phyloP scores from a whole-genome alignment of 2,797 vertebrate species.

The Dendrocincla tyrannina region DNA sequence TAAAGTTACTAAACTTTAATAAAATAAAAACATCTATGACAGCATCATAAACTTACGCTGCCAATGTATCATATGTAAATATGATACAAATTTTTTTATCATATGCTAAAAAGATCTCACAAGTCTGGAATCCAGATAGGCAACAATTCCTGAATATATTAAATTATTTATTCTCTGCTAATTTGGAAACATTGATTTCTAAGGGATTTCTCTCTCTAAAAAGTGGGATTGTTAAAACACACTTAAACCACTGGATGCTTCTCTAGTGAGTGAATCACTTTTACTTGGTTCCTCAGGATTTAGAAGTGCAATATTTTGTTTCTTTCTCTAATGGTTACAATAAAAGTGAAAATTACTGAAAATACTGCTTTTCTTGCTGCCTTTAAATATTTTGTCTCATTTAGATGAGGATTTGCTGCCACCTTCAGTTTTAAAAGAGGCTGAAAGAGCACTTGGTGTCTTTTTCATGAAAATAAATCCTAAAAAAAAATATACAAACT shows the following conservation, averaged over 20 bases:
- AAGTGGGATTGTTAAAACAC: neutral
- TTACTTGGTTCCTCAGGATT: neutral
- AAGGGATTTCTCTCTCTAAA: neutral
- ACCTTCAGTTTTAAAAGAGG: slow-evolving; percentile 39
- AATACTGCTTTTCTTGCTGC: neutral
- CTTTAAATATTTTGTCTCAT: neutral
- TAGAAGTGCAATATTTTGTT: neutral
- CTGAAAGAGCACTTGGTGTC: neutral
- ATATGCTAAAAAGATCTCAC: neutral
- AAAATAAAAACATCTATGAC: neutral
- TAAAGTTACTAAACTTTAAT: neutral
- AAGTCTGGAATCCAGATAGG: neutral
- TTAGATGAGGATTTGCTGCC: slow-evolving; percentile 35
- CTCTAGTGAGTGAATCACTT: neutral
- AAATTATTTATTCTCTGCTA: neutral
- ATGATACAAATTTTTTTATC: neutral
- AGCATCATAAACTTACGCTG: neutral
- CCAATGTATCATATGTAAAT: neutral
- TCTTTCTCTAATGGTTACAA: neutral
- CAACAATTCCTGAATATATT: neutral
- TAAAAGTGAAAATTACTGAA: neutral
- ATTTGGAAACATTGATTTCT: neutral
- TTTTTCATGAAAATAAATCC: neutral
- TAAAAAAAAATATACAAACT: neutral
- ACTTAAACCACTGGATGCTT: neutral